Percentiles rank a stretch among this genome's conserved stretches.
Evolutionary conservation across 2,113 vertebrate species (phyloP).

Genomic region (Trematomus loennbergii): DNA sequence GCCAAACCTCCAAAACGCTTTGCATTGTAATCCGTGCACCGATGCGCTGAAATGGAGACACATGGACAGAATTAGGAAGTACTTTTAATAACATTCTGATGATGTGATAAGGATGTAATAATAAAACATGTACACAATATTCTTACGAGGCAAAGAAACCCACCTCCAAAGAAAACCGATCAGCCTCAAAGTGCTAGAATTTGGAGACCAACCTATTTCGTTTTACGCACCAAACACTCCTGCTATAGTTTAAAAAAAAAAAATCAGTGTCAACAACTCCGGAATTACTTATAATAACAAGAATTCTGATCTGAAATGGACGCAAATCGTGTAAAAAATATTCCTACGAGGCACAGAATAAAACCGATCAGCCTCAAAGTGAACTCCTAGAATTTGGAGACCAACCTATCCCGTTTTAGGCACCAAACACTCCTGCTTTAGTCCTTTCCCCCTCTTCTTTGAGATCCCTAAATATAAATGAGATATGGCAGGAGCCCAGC

Average conservation of each 20-base stretch:
- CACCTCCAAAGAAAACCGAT: constrained; percentile 69
- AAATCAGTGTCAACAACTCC: background rate
- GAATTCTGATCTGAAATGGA: constrained; percentile 14
- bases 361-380: constrained; percentile 68
- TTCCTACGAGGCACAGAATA: constrained; percentile 72
- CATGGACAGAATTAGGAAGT: background rate
- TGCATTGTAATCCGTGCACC: constrained; percentile 81
- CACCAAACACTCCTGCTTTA: constrained; percentile 38
- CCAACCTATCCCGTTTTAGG: constrained; percentile 59
- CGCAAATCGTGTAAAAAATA: constrained; percentile 39
- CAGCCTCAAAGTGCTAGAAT: constrained; percentile 66
- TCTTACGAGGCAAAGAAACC: constrained; percentile 73
- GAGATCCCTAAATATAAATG: constrained; percentile 42
- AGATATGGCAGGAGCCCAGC: constrained; percentile 59
- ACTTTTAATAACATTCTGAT: constrained; percentile 4
- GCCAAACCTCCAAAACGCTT: constrained; percentile 86
- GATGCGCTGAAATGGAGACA: constrained; percentile 60
- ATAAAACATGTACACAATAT: constrained; percentile 42
- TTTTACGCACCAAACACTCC: constrained; percentile 52
- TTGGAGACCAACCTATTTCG: constrained; percentile 57
- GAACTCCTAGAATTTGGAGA: constrained; percentile 61
- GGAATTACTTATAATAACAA: background rate
- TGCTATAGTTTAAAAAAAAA: constrained; percentile 8
- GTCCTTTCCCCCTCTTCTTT: constrained; percentile 13
- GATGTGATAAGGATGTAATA: background rate